Evolutionary conservation across 2,888 invertebrate species (phyloP), one percentile per base, ranked within the genome.

Genomic region (Bursaphelenchus okinawaensis): DNA sequence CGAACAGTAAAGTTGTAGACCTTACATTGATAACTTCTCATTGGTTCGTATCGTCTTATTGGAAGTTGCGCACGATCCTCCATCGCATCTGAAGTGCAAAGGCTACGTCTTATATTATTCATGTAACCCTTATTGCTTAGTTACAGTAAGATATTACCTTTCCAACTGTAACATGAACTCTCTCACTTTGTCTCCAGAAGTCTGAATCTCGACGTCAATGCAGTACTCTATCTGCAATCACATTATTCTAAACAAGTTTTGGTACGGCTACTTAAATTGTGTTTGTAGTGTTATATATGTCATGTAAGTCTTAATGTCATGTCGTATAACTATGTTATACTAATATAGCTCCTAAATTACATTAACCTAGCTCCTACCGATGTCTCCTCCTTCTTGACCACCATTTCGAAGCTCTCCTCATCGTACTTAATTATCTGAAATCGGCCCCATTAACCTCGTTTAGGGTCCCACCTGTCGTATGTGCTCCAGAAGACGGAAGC

Each of bases 101-200:
- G 12, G 12, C 20, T 16, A 54, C 55, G 19, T 16, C 9, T 16
- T 19, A 20, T 9, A 54, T 54, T 12, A 9, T 28, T 24, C 1
- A 22, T 24, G 23, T 59, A 24, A 57, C n/a, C n/a, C 19, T 54
- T 16, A 7, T 50, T 24, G 57, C 20, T 56, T 7, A 59, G 55
- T 59, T 60, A 50, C 9, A 59, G 8, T n/a, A 59, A 29, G 19
- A 60, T 59, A 20, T 8, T 51, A 20, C 51, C 51, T 59, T 12
- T 59, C 24, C 54, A 54, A 54, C 16, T 54, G 40, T 40, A 40
- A 40, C 40, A 40, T 40, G n/a, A 40, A 40, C 40, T 40, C 40
- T 16, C 12, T 40, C n/a, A 16, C 40, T 40, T 12, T n/a, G 12
- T n/a, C 40, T 40, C 40, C 40, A 40, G 16, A 40, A 40, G 40